Conservation (phyloP, 2,888 invertebrate genomes). For the Tinea trinotella region DNA sequence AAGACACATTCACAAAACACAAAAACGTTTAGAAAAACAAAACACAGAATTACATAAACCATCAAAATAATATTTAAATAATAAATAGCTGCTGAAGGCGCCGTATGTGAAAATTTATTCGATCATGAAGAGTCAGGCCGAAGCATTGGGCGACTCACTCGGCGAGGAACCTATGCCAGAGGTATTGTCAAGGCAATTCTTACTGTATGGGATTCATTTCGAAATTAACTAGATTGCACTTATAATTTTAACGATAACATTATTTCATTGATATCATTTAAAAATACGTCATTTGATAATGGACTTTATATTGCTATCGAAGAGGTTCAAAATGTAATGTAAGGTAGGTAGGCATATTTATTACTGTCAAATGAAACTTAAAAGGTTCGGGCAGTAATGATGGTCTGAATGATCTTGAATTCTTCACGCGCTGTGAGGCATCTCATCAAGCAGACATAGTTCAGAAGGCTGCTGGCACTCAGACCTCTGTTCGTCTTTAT, state of each 20-base stretch:
- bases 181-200: conserved; percentile 34
- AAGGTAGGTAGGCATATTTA: too few relatives aligned
- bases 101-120: conserved; percentile 97
- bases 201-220: background rate
- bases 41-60: background rate
- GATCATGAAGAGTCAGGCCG: conserved; percentile 94
- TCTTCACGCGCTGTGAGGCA: too few relatives aligned
- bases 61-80: background rate
- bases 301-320: too few relatives aligned
- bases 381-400: background rate
- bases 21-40: background rate
- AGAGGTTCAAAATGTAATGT: too few relatives aligned
- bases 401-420: too few relatives aligned
- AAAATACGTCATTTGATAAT: too few relatives aligned
- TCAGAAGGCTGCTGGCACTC: too few relatives aligned
- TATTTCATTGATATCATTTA: too few relatives aligned
- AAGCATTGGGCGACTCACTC: conserved; percentile 70
- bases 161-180: conserved; percentile 66
- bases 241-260: too few relatives aligned
- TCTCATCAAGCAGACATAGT: too few relatives aligned
- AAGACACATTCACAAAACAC: background rate
- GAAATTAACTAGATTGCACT: too few relatives aligned
- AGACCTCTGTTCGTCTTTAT: too few relatives aligned
- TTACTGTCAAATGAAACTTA: background rate
- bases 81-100: conserved; percentile 91